Conservation (phyloP, 1,140 invertebrate genomes). For the Diorhabda carinulata region DNA sequence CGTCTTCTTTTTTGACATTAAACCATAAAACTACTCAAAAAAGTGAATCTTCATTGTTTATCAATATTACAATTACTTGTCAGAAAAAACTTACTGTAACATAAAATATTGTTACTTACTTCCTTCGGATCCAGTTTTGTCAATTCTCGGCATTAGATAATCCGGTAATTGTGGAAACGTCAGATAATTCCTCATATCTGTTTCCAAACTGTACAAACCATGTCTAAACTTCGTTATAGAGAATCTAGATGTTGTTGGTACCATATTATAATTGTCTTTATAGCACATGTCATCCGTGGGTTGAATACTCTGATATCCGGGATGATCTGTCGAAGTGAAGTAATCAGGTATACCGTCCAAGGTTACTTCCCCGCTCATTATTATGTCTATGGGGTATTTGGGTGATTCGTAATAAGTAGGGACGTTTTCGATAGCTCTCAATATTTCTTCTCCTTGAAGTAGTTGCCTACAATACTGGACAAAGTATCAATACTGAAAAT, state of each 20-base stretch:
- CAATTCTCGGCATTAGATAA: background rate
- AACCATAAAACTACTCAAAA: no score
- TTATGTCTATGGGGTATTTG: slow-evolving; percentile 46
- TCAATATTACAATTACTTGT: no score
- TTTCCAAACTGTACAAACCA: slow-evolving; percentile 6
- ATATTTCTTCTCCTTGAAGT: slow-evolving; percentile 52
- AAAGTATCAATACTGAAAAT: background rate
- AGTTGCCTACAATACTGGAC: slow-evolving; percentile 45
- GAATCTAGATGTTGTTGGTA: background rate
- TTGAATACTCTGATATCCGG: slow-evolving; percentile 1
- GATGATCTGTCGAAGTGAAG: background rate
- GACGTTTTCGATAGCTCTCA: slow-evolving; percentile 51
- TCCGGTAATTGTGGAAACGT: background rate
- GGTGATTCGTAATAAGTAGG: slow-evolving; percentile 53
- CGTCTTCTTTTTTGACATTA: no score
- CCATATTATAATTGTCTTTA: background rate
- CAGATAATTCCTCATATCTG: slow-evolving; percentile 1
- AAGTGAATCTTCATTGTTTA: no score
- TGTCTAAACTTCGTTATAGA: background rate
- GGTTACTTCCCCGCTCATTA: slow-evolving; percentile 39
- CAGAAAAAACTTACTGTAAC: no score
- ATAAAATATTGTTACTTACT: background rate
- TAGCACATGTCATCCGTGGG: background rate
- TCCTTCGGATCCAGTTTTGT: background rate
- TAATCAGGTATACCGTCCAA: slow-evolving; percentile 11